A percentile compares a stretch with the other conserved stretches of the same genome.
phyloP scores from a whole-genome alignment of 2,888 invertebrate species.

The Embidobia sp. region DNA sequence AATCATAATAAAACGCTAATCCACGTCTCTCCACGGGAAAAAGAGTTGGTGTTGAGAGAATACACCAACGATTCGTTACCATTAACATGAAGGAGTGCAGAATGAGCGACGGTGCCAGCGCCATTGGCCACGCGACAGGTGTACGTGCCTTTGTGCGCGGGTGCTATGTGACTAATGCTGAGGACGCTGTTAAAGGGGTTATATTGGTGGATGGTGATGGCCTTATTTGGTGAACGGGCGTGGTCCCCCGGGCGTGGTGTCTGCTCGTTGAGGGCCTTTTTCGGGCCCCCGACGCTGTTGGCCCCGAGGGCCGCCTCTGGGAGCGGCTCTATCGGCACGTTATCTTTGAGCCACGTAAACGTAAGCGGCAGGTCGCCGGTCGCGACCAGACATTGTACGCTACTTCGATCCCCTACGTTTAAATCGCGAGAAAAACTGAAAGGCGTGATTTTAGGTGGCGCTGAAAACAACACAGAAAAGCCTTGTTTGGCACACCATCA shows the following conservation, averaged over 20 bases:
- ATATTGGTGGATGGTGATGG: conserved; percentile 84
- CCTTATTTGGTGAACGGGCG: conserved; percentile 71
- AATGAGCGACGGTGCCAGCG: conserved; percentile 84
- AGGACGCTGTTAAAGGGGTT: conserved; percentile 85
- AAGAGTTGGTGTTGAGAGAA: conserved; percentile 63
- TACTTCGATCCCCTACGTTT: conserved; percentile 84
- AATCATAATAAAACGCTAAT: too few relatives aligned
- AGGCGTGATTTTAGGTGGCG: conserved; percentile 86
- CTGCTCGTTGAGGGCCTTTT: conserved; percentile 63
- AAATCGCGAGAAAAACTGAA: conserved; percentile 86
- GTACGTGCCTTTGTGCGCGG: conserved; percentile 84
- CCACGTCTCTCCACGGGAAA: conserved; percentile 41
- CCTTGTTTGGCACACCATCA: conserved; percentile 32
- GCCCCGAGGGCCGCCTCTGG: conserved; percentile 68
- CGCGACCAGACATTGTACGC: conserved; percentile 84
- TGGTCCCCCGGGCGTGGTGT: conserved; percentile 54
- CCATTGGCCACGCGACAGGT: conserved; percentile 84
- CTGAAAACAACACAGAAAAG: conserved; percentile 80
- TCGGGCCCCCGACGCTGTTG: conserved; percentile 67
- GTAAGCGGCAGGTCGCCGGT: conserved; percentile 86
- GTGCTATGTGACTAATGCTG: conserved; percentile 84
- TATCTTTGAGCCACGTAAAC: conserved; percentile 86
- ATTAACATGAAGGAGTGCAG: conserved; percentile 84
- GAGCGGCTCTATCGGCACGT: conserved; percentile 80
- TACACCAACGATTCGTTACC: conserved; percentile 82